Evolutionary conservation across 1,140 invertebrate genomes (phyloP).

Genomic region (Papilio machaon): DNA sequence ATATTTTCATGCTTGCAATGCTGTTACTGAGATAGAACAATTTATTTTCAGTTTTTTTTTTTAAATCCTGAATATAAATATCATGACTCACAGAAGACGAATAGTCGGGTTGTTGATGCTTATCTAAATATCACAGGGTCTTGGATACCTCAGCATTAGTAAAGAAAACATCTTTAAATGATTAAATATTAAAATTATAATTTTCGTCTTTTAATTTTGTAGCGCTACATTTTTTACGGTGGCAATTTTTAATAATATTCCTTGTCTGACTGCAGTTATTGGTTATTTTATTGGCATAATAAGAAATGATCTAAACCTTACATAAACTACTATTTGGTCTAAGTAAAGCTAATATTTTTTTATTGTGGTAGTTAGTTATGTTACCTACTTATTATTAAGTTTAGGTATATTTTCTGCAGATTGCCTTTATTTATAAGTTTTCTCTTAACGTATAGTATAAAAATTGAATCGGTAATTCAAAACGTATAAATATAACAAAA

Average conservation of each 20-base stretch:
- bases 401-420: too few species aligned
- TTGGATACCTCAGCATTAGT: not conserved
- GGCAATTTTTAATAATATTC: too few species aligned
- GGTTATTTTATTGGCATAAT: too few species aligned
- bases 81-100: not conserved
- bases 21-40: not conserved
- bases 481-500: not conserved
- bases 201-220: not conserved
- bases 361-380: too few species aligned
- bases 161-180: not conserved
- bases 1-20: conserved; percentile 1
- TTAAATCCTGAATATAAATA: conserved; percentile 2
- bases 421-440: not conserved
- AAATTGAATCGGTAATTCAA: not conserved
- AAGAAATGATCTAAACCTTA: too few species aligned
- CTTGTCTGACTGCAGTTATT: too few species aligned
- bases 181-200: not conserved
- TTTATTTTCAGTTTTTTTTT: conserved; percentile 27
- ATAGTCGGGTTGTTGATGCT: not conserved
- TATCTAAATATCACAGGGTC: not conserved
- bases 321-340: too few species aligned
- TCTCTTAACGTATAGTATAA: not conserved
- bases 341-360: too few species aligned
- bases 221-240: not conserved
- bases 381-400: too few species aligned